A percentile compares a stretch with the other conserved stretches of the same genome.
Conservation (phyloP, 2,113 vertebrate species). For the Plotosus lineatus region DNA sequence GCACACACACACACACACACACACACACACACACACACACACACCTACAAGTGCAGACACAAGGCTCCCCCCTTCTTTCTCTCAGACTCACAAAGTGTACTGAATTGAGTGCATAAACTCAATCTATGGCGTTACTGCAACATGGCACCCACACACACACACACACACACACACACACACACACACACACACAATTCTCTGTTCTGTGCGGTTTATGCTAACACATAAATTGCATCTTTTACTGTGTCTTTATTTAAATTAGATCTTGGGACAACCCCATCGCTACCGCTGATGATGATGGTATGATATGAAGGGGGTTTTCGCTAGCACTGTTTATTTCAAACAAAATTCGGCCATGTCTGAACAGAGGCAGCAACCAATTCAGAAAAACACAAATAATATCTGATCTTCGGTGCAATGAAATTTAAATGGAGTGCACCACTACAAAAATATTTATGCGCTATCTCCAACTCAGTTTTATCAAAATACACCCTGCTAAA, state of each 20-base stretch:
- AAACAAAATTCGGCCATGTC: not conserved
- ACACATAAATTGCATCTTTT: constrained; percentile 36
- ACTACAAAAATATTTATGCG: not conserved
- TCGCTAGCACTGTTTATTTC: not conserved
- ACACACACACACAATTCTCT: constrained; percentile 25
- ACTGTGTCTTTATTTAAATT: constrained; percentile 30
- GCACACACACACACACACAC: no score
- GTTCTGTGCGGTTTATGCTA: constrained; percentile 6
- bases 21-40: no score
- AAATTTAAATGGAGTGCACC: not conserved
- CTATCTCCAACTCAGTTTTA: not conserved
- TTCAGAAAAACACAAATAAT: not conserved
- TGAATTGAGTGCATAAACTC: constrained; percentile 46
- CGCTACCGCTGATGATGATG: no score
- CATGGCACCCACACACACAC: constrained; percentile 12
- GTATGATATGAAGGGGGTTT: not conserved
- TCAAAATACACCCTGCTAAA: not conserved
- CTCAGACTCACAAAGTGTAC: constrained; percentile 11
- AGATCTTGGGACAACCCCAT: not conserved
- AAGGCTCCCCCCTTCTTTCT: not conserved
- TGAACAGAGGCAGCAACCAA: not conserved
- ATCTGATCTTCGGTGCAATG: not conserved
- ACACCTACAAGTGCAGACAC: constrained; percentile 33
- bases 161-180: constrained; percentile 17
- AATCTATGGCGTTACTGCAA: constrained; percentile 37